These are phyloP conservation scores for Idaea straminata DNA, from an alignment of 2,888 invertebrate species.

Conservation along the genomic window DNA sequence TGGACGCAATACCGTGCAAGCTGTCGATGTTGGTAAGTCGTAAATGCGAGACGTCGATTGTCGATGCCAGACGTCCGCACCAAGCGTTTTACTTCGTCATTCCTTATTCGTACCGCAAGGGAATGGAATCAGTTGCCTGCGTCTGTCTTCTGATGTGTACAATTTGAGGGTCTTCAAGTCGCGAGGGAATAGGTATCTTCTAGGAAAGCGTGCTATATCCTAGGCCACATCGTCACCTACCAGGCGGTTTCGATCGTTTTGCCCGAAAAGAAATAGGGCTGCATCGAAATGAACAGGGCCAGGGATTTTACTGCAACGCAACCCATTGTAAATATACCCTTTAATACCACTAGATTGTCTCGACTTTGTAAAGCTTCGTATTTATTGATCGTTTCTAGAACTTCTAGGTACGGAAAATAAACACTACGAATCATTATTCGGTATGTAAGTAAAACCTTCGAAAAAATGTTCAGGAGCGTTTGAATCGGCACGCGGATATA, in stretches of 20 bases:
- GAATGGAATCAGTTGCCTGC: too few relatives aligned
- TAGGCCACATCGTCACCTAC: too few relatives aligned
- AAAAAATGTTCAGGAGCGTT: not conserved
- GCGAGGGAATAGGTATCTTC: too few relatives aligned
- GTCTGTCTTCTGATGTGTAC: too few relatives aligned
- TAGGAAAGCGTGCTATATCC: too few relatives aligned
- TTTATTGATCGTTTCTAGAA: not conserved
- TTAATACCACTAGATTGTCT: not conserved
- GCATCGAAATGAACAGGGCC: not conserved
- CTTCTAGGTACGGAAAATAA: not conserved
- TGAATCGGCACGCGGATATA: not conserved
- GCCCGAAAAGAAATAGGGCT: slow-evolving; percentile 3
- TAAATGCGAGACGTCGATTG: slow-evolving; percentile 20
- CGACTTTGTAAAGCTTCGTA: not conserved
- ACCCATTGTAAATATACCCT: too few relatives aligned
- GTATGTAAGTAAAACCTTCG: not conserved
- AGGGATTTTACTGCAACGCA: too few relatives aligned
- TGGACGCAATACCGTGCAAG: slow-evolving; percentile 19
- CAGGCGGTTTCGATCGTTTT: slow-evolving; percentile 23
- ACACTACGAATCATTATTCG: not conserved
- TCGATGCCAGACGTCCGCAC: not conserved
- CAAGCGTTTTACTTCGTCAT: too few relatives aligned
- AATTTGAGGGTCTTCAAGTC: too few relatives aligned
- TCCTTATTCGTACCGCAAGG: too few relatives aligned
- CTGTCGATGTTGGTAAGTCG: slow-evolving; percentile 20